Base-by-base conservation (phyloP, 2,888 invertebrate genomes). In the Morpho achilles region DNA sequence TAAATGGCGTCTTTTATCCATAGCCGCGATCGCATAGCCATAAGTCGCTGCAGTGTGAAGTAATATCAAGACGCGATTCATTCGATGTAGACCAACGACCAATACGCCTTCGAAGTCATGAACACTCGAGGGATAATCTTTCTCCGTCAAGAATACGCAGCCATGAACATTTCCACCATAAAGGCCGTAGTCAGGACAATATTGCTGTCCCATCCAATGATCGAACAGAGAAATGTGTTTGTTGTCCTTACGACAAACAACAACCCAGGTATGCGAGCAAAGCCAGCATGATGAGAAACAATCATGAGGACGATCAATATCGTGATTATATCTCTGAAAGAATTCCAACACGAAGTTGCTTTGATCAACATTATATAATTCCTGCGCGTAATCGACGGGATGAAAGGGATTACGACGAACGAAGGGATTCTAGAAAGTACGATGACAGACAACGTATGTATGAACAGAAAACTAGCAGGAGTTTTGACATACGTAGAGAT, bases 31-130 rank as follows among this genome's bases (percentile, higher is more conserved):
- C 78, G n/a, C 80, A 79, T 16, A 89, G 89, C 51, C 84, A 89
- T 67, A 88, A 88, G 69, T 89, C 89, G 2, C 67, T 89, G 39
- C 87, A 89, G 69, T 87, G 87, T 61, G 85, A 87, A 70, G 83
- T 76, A 2, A 32, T 65, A 10, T 58, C 79, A 0, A 73, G 63
- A 51, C 70, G 67, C 7, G 77, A 78, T 7, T 46, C 69, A 0
- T 71, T 72, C 61, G 75, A 80, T 5, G 62, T 63, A 1, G 80
- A 81, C 6, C 73, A 73, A 1, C 76, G 71, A 5, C 81, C 80
- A 8, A 74, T 73, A 1, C 72, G 74, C 9, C 62, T 75, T 16
- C 65, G 60, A 3, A 75, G 72, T 56, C 69, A 72, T 10, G 79
- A 77, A 1, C 69, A 68, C 49, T 77, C 79, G 7, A 72, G 72